Base-by-base conservation (phyloP, 2,888 invertebrate genomes). In the Nasonovia ribisnigri region DNA sequence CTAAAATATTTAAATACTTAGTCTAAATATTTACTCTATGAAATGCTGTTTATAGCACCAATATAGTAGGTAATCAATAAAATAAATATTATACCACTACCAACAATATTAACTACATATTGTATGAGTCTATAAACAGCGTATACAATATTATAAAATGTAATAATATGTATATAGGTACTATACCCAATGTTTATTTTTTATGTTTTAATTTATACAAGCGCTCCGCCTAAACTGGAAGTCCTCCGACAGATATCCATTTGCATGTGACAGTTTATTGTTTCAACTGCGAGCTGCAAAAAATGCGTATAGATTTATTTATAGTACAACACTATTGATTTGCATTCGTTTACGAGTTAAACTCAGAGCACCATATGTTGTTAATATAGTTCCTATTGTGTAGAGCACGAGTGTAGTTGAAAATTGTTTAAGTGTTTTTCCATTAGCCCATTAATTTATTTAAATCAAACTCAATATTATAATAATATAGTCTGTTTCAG, bases 201-300 rank as follows among this genome's bases (percentile, higher is more conserved):
- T 20, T 77, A 36, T 20, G 42, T 77, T 77, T 20, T 84, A 90
- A 77, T 77, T 84, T 77, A 77, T 77, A 46, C 84, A 54, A 6
- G 46, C 16, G 67, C 26, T 90, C 43, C 1, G 24, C 46, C n/a
- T 36, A 46, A 57, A 84, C 42, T 54, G 54, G 54, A 43, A 86
- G 26, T 54, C 42, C 46, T 54, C 16, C 60, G 48, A 67, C 51
- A 51, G 48, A 51, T 88, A 92, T 88, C 42, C 42, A 51, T 88
- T 67, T 42, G 20, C 46, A 43, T 36, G 84, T 89, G 36, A 89
- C 92, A 88, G 92, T 84, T 84, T 89, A 93, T 93, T 93, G 89
- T 89, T 93, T 93, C 92, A 89, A 89, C 57, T 88, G 92, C 6
- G 24, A 8, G 54, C 54, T 48, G 88, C 42, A 88, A 88, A 91